Evolutionary conservation across 1,140 invertebrate species (phyloP).

Genomic region (Teleogryllus occipitalis): DNA sequence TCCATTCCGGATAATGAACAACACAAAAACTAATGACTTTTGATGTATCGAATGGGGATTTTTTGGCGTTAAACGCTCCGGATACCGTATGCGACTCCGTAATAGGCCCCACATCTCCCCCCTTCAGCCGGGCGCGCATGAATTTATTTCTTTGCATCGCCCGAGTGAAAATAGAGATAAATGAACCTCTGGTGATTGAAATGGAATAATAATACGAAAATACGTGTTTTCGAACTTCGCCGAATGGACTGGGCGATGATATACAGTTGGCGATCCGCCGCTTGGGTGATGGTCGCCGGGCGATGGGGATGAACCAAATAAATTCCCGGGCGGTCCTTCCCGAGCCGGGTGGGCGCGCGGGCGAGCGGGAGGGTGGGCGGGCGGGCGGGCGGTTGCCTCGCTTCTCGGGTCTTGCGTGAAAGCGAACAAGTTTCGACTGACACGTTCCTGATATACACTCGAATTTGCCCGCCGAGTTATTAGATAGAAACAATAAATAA

Average conservation of each 20-base stretch:
- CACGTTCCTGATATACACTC: too few species aligned
- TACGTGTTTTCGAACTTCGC: background rate
- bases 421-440: too few species aligned
- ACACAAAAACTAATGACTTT: conserved; percentile 5
- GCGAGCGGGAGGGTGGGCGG: too few species aligned
- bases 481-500: too few species aligned
- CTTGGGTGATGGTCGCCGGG: too few species aligned
- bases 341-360: too few species aligned
- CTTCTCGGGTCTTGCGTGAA: too few species aligned
- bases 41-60: conserved; percentile 1
- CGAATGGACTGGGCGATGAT: background rate
- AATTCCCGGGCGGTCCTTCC: too few species aligned
- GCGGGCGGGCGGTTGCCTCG: too few species aligned
- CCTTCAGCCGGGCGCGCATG: background rate
- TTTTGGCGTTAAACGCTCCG: background rate
- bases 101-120: background rate
- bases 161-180: conserved; percentile 1
- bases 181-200: conserved; percentile 1
- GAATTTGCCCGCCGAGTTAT: too few species aligned
- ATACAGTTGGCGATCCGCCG: background rate
- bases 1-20: background rate
- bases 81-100: background rate
- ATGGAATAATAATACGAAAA: conserved; percentile 2
- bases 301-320: too few species aligned
- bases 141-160: background rate